Percentiles rank a stretch among this genome's conserved stretches.
Conservation (phyloP, 2,888 invertebrate genomes). For the Lottia scabra region DNA sequence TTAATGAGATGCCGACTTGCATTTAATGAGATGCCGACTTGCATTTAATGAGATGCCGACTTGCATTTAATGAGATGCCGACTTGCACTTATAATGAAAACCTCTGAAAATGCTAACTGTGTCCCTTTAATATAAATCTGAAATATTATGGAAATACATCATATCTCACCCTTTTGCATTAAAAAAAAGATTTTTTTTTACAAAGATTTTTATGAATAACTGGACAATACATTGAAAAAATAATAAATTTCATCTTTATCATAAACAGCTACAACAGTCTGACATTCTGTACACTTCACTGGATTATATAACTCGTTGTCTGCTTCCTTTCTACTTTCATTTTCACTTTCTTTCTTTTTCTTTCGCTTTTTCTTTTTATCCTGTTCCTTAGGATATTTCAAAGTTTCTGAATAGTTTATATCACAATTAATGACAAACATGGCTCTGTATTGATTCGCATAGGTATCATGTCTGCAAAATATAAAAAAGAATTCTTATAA, state of each 20-base stretch:
- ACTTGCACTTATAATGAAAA: too few relatives aligned
- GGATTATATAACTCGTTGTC: constrained; percentile 70
- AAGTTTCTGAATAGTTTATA: constrained; percentile 65
- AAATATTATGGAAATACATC: too few relatives aligned
- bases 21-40: too few relatives aligned
- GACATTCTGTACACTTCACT: constrained; percentile 72
- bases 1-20: too few relatives aligned
- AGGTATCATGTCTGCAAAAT: constrained; percentile 71
- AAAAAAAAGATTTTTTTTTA: too few relatives aligned
- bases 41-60: too few relatives aligned
- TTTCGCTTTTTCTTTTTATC: constrained; percentile 52
- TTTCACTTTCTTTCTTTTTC: constrained; percentile 28
- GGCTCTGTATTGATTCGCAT: constrained; percentile 74
- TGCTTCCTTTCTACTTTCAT: not conserved
- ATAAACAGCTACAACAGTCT: constrained; percentile 73
- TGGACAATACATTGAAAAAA: constrained; percentile 74
- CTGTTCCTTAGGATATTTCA: constrained; percentile 62
- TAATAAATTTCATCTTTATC: constrained; percentile 75
- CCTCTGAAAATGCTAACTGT: too few relatives aligned
- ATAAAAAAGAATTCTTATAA: constrained; percentile 6
- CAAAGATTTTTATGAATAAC: constrained; percentile 67
- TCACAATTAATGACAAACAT: constrained; percentile 75
- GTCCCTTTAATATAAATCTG: too few relatives aligned
- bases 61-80: too few relatives aligned
- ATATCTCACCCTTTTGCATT: too few relatives aligned